Evolutionary conservation across 1,140 invertebrate species (phyloP).

Genomic region (Dolichoris vasculosae): DNA sequence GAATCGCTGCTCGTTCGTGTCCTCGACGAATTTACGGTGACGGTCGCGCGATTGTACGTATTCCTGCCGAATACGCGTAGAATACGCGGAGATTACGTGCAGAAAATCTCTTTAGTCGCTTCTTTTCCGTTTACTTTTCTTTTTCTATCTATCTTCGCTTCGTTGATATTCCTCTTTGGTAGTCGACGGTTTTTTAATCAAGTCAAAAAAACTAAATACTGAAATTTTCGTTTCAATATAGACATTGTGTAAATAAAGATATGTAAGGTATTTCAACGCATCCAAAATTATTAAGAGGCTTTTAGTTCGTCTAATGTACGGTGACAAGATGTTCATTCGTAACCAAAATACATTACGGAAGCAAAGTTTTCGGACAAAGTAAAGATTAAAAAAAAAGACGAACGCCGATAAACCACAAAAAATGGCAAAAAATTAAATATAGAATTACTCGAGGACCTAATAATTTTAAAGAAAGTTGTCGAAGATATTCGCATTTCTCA

Average conservation of each 20-base stretch:
- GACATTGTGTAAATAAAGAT: too few relatives aligned
- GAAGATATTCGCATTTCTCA: not conserved
- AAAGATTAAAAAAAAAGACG: too few relatives aligned
- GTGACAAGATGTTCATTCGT: too few relatives aligned
- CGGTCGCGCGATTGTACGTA: not conserved
- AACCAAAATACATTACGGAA: too few relatives aligned
- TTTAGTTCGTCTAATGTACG: too few relatives aligned
- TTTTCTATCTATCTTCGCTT: not conserved
- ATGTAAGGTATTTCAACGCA: too few relatives aligned
- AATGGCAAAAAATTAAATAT: not conserved
- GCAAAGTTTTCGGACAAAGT: too few relatives aligned
- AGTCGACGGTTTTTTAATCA: not conserved
- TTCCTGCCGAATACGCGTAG: not conserved
- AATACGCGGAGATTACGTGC: too few relatives aligned
- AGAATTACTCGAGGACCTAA: not conserved
- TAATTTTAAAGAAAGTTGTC: not conserved
- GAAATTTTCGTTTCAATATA: too few relatives aligned
- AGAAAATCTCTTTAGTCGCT: not conserved
- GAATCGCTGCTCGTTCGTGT: not conserved
- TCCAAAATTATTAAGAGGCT: too few relatives aligned
- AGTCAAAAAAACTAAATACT: not conserved
- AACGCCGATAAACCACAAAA: not conserved
- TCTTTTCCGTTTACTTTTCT: not conserved
- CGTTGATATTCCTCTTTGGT: not conserved
- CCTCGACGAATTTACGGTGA: not conserved